These are phyloP conservation scores for Chionodraco myersi DNA, from an alignment of 2,113 vertebrate genomes.

Conservation along the genomic window DNA sequence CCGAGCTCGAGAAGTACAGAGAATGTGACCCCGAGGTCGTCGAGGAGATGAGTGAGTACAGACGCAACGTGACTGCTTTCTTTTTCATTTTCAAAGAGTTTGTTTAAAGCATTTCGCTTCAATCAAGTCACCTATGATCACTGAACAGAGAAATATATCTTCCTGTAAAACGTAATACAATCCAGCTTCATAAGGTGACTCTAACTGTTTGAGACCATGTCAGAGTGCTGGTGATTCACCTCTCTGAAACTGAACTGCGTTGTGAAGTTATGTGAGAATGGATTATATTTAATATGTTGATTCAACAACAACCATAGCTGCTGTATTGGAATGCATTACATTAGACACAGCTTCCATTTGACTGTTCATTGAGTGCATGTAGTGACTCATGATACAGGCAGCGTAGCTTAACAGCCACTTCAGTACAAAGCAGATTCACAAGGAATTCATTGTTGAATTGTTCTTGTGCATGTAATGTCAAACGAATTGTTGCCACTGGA, in stretches of 20 bases:
- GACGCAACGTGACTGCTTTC: neutral
- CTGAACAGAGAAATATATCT: neutral
- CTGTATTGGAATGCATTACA: no score
- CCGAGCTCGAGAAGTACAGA: conserved; percentile 91
- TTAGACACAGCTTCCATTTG: neutral
- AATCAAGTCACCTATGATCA: neutral
- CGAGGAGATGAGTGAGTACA: conserved; percentile 93
- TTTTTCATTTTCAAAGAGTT: no score
- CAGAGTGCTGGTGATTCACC: neutral
- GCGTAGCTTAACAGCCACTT: no score
- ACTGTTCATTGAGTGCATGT: neutral
- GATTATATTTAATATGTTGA: neutral
- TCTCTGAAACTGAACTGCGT: neutral
- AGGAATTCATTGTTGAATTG: no score
- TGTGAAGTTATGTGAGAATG: neutral
- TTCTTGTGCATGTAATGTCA: neutral
- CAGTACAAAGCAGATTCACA: no score
- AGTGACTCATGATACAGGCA: no score
- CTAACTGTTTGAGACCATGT: neutral
- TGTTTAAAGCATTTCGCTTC: neutral
- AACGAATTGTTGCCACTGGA: neutral
- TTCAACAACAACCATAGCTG: neutral
- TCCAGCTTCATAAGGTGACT: neutral
- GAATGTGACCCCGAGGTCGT: conserved; percentile 95
- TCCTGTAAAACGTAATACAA: neutral